phyloP scores from a whole-genome alignment of 2,888 invertebrate species.

The Andrena marginata region DNA sequence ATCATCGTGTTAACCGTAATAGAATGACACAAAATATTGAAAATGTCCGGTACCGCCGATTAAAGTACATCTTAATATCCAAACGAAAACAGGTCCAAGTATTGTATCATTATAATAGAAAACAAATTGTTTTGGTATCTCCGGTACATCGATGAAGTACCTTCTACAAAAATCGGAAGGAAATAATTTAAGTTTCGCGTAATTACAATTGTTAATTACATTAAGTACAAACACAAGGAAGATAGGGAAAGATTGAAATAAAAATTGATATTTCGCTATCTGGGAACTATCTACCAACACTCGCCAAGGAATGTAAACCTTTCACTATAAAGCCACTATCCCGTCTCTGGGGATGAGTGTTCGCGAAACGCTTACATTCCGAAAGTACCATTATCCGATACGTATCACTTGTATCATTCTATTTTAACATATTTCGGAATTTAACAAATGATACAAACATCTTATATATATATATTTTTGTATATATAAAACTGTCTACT shows the following conservation, averaged over 20 bases:
- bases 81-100: background rate
- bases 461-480: slow-evolving; percentile 5
- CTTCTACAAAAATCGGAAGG: slow-evolving; percentile 2
- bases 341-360: slow-evolving; percentile 82
- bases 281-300: slow-evolving; percentile 23
- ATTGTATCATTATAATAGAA: slow-evolving; percentile 48
- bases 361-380: slow-evolving; percentile 82
- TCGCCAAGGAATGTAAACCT: slow-evolving; percentile 78
- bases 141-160: background rate
- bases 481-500: slow-evolving; percentile 58
- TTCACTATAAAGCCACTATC: slow-evolving; percentile 84
- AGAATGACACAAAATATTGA: slow-evolving; percentile 59
- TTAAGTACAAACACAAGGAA: slow-evolving; percentile 31
- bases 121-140: slow-evolving; percentile 26
- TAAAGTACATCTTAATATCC: background rate
- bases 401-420: slow-evolving; percentile 52
- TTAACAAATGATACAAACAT: slow-evolving; percentile 60
- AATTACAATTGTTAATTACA: background rate
- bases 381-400: slow-evolving; percentile 47
- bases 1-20: slow-evolving; percentile 62
- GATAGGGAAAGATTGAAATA: slow-evolving; percentile 7
- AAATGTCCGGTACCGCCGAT: background rate
- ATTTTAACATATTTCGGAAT: slow-evolving; percentile 44
- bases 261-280: slow-evolving; percentile 9
- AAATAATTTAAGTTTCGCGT: slow-evolving; percentile 26